These are phyloP conservation scores for Mionectes olivaceus DNA, from an alignment of 2,797 vertebrate species.

Conservation along the genomic window DNA sequence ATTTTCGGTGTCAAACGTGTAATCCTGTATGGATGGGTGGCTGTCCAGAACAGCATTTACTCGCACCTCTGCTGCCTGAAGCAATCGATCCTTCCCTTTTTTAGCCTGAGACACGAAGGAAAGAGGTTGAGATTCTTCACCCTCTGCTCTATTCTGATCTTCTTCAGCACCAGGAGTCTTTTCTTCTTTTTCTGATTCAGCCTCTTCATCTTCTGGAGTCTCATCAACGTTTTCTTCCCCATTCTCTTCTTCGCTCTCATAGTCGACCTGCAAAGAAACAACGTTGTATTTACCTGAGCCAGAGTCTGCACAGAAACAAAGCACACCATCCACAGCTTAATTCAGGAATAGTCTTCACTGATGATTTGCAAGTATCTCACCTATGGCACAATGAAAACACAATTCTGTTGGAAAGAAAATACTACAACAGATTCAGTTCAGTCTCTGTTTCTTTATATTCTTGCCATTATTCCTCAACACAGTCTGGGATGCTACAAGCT, in stretches of 20 bases:
- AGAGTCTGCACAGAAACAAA: not conserved
- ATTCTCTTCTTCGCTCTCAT: slow-evolving; percentile 91
- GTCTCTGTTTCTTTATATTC: not conserved
- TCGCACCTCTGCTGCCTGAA: slow-evolving; percentile 64
- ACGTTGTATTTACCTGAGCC: not conserved
- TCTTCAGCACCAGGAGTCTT: not conserved
- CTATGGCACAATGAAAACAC: not conserved
- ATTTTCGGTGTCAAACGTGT: slow-evolving; percentile 82
- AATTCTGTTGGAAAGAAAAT: not conserved
- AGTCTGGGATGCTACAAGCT: not conserved
- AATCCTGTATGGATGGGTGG: slow-evolving; percentile 82
- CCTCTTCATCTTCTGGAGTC: slow-evolving; percentile 68
- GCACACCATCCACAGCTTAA: not conserved
- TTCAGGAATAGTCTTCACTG: not conserved
- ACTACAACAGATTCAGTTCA: not conserved
- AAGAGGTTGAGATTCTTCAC: not conserved
- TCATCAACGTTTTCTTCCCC: slow-evolving; percentile 39
- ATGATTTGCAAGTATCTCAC: not conserved
- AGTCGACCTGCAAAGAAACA: slow-evolving; percentile 86
- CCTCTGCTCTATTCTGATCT: not conserved
- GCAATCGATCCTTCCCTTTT: not conserved
- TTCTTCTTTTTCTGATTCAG: not conserved
- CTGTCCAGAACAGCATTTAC: slow-evolving; percentile 80
- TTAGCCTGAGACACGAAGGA: not conserved
- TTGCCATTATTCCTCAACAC: not conserved